Evolutionary conservation across 2,113 vertebrate species (phyloP).

Genomic region (Podarcis cretensis): DNA sequence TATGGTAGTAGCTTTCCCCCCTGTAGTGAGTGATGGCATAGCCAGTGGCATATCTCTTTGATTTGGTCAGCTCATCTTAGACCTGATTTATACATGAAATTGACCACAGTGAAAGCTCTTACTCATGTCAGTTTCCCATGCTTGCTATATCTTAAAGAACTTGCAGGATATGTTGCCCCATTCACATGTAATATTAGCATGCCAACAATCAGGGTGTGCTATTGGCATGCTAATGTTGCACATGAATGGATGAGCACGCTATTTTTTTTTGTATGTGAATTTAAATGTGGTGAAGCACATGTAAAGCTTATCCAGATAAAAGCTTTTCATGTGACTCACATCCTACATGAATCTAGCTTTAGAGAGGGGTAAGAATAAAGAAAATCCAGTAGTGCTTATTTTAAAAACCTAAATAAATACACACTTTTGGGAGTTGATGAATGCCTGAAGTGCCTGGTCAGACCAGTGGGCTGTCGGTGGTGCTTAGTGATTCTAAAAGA

Average conservation of each 20-base stretch:
- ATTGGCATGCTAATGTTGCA: neutral
- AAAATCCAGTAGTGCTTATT: neutral
- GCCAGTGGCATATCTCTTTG: slow-evolving; percentile 17
- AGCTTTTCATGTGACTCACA: neutral
- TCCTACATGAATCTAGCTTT: neutral
- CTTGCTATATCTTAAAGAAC: neutral
- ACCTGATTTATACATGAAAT: neutral
- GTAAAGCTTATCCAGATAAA: neutral
- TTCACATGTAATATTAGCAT: neutral
- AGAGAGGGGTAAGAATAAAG: neutral
- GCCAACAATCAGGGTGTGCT: neutral
- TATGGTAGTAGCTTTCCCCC: slow-evolving; percentile 24
- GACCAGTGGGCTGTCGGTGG: neutral
- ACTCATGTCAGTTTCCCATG: neutral
- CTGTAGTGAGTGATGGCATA: neutral
- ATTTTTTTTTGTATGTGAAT: neutral
- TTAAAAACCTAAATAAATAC: neutral
- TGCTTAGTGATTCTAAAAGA: neutral
- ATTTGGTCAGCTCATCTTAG: slow-evolving; percentile 7
- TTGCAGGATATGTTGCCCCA: neutral
- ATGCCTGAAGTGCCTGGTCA: neutral
- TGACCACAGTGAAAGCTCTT: neutral
- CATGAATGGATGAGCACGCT: neutral
- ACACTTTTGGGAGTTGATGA: neutral
- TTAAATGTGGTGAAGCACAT: neutral